Evolutionary conservation across 2,797 vertebrate genomes (phyloP).

Genomic region (Triplophysa yarkandensis): DNA sequence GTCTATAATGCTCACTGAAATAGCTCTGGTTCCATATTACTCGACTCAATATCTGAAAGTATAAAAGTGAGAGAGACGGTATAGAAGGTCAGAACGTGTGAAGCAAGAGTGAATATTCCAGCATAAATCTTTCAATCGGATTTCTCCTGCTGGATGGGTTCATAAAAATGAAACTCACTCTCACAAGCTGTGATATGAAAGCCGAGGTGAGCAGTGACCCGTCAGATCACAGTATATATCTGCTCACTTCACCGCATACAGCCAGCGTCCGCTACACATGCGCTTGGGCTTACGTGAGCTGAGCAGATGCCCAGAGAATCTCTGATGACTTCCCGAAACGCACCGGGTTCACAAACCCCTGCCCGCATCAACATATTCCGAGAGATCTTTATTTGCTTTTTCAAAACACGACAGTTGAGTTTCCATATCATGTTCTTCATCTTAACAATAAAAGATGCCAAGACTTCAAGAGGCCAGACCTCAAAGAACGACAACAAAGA

Average conservation of each 20-base stretch:
- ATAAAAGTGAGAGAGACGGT: background rate
- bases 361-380: background rate
- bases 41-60: background rate
- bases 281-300: background rate
- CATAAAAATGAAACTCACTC: constrained; percentile 1
- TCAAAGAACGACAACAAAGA: constrained; percentile 7
- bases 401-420: background rate
- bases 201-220: constrained; percentile 16
- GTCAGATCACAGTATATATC: constrained; percentile 8
- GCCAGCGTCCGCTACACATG: background rate
- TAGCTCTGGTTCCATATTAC: background rate
- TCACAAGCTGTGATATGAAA: constrained; percentile 25
- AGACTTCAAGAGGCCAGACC: background rate
- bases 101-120: constrained; percentile 16
- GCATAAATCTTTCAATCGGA: constrained; percentile 28
- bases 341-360: background rate
- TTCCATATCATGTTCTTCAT: background rate
- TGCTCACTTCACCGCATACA: background rate
- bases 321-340: background rate
- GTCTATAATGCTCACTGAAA: background rate
- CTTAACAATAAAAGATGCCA: background rate
- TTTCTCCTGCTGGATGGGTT: constrained; percentile 27
- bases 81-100: constrained; percentile 11
- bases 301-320: background rate
- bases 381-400: constrained; percentile 27